phyloP scores from a whole-genome alignment of 1,140 invertebrate genomes.

The Zeugodacus cucurbitae region DNA sequence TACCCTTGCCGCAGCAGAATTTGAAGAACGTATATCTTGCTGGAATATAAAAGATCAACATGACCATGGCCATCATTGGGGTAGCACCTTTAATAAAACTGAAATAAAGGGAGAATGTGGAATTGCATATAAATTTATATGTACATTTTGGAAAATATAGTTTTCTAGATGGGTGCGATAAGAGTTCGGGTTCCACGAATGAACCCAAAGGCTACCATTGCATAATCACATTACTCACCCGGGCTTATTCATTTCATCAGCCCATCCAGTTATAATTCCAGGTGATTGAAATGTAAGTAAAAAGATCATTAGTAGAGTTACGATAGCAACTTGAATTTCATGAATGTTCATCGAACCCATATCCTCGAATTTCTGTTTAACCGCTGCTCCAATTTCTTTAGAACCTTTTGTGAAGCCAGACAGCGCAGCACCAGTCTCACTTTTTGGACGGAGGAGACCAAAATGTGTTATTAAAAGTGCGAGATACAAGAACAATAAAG shows the following conservation, averaged over 20 bases:
- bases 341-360: constrained; percentile 84
- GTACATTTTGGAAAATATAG: too few species aligned
- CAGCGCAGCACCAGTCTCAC: constrained; percentile 67
- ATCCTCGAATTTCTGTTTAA: constrained; percentile 75
- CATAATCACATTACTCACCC: neutral
- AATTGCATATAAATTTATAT: neutral
- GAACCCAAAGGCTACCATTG: neutral
- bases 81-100: constrained; percentile 11
- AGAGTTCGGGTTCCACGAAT: neutral
- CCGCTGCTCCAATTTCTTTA: constrained; percentile 70
- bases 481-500: constrained; percentile 75
- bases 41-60: neutral
- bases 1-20: neutral
- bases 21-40: neutral
- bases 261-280: constrained; percentile 62
- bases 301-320: constrained; percentile 81
- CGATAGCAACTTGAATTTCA: constrained; percentile 77
- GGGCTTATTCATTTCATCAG: constrained; percentile 15
- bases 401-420: constrained; percentile 69
- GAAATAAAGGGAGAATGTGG: neutral
- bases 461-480: constrained; percentile 78
- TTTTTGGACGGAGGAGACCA: constrained; percentile 74
- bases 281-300: constrained; percentile 91
- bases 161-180: too few species aligned
- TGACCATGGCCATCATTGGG: neutral